Evolutionary conservation across 2,113 vertebrate genomes (phyloP), one percentile per base, ranked within the genome.

Genomic region (Psophia crepitans): DNA sequence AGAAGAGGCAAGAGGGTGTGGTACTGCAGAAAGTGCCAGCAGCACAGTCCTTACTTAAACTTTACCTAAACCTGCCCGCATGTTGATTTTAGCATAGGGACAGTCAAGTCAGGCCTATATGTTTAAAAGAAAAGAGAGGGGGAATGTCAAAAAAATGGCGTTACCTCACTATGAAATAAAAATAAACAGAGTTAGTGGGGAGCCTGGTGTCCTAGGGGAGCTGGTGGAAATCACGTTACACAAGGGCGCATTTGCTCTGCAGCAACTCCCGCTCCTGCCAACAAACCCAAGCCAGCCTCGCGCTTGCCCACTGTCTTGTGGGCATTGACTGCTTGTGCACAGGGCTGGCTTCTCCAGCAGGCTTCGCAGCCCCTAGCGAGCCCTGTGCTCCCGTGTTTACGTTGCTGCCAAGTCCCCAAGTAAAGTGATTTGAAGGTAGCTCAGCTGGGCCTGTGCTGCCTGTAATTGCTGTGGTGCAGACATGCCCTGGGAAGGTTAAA

Each of bases 301-400:
- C 0, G 0, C 54, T 58, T 27, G 64, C 14, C n/a, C 4, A 1
- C 0, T 0, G 16, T n/a, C 54, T 37, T 41, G 14, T 0, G 14
- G 43, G 33, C 30, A 26, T 39, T 8, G 39, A 11, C 14, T 48
- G 15, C 30, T 30, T 20, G 28, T n/a, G 51, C 8, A 1, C 30
- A 14, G 51, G 33, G n/a, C 14, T 8, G 4, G 64, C 26, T 81
- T 46, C 60, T 84, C 26, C n/a, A 37, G 37, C 7, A 19, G 49
- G 71, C 37, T 89, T 43, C 65, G n/a, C 37, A 66, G 46, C 27
- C 35, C 0, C 0, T 9, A 60, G 24, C 2, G 4, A 48, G 41
- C 13, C 24, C n/a, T 30, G 22, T 63, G 58, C 41, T 64, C 60
- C 24, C 27, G 17, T n/a, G 21, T 76, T 85, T 43, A 11, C 16